phyloP scores from a whole-genome alignment of 1,140 invertebrate species.

The Cheumatopsyche charites region DNA sequence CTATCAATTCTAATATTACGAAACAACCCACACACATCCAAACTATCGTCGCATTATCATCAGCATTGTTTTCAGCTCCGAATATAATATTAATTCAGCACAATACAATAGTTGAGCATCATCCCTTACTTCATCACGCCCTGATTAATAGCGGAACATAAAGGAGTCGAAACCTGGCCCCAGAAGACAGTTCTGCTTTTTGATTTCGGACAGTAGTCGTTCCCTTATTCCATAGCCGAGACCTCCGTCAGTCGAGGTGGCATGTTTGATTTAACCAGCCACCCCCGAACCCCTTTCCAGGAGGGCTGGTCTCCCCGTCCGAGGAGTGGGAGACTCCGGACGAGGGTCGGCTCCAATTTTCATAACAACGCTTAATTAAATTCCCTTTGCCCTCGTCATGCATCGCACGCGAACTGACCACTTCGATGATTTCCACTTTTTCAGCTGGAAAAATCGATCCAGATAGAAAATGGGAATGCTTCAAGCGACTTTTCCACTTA shows the following conservation, averaged over 20 bases:
- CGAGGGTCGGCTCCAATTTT: slow-evolving; percentile 21
- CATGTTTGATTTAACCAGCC: slow-evolving; percentile 12
- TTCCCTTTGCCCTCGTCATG: slow-evolving; percentile 24
- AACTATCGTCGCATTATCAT: no score
- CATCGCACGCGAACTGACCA: background rate
- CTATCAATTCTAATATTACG: no score
- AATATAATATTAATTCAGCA: background rate
- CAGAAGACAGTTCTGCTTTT: no score
- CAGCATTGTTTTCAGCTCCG: no score
- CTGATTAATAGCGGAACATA: slow-evolving; percentile 17
- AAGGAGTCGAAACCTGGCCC: slow-evolving; percentile 7
- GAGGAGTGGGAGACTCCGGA: background rate
- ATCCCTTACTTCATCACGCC: background rate
- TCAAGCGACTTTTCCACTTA: no score
- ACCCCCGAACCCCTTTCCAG: background rate
- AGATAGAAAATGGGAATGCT: no score
- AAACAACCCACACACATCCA: no score
- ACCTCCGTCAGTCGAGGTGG: slow-evolving; percentile 9
- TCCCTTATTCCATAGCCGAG: background rate
- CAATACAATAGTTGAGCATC: slow-evolving; percentile 11
- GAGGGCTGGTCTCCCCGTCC: no score
- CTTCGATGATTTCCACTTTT: slow-evolving; percentile 7
- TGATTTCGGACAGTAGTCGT: background rate
- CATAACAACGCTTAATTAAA: slow-evolving; percentile 27
- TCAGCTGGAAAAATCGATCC: no score